Evolutionary conservation across 2,797 vertebrate species (phyloP).

Genomic region (Allochrocebus solatus): DNA sequence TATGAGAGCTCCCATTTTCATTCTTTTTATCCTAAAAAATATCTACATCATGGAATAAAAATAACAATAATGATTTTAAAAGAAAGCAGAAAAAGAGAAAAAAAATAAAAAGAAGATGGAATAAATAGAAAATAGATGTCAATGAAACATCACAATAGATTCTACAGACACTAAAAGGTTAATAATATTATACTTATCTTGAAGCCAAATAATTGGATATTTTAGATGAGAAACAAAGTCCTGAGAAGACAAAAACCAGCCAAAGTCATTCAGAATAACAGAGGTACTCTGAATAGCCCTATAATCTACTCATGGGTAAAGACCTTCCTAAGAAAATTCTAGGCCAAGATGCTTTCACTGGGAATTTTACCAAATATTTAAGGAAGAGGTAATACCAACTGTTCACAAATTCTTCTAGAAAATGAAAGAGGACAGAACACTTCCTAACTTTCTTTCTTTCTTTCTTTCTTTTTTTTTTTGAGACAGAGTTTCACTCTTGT

Average conservation of each 20-base stretch:
- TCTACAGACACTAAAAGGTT: not conserved
- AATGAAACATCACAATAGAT: not conserved
- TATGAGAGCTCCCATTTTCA: not conserved
- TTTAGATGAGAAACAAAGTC: constrained; percentile 14
- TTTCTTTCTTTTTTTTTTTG: too few species aligned
- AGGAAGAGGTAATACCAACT: not conserved
- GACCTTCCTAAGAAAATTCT: not conserved
- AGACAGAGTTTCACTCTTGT: too few species aligned
- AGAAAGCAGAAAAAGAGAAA: constrained; percentile 6
- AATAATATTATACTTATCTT: not conserved
- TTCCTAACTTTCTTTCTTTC: not conserved
- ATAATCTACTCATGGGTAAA: not conserved
- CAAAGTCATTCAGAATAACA: not conserved
- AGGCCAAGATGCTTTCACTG: not conserved
- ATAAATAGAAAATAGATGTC: not conserved
- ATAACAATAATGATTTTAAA: not conserved
- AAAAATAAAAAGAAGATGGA: not conserved
- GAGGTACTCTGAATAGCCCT: not conserved
- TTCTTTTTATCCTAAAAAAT: constrained; percentile 22
- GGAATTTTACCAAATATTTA: constrained; percentile 10
- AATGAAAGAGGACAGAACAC: not conserved
- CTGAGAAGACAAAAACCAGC: not conserved
- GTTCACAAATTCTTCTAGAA: not conserved
- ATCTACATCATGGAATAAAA: not conserved
- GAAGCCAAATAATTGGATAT: not conserved